These are phyloP conservation scores for Chironomus riparius DNA, from an alignment of 2,888 invertebrate genomes.

Conservation along the genomic window DNA sequence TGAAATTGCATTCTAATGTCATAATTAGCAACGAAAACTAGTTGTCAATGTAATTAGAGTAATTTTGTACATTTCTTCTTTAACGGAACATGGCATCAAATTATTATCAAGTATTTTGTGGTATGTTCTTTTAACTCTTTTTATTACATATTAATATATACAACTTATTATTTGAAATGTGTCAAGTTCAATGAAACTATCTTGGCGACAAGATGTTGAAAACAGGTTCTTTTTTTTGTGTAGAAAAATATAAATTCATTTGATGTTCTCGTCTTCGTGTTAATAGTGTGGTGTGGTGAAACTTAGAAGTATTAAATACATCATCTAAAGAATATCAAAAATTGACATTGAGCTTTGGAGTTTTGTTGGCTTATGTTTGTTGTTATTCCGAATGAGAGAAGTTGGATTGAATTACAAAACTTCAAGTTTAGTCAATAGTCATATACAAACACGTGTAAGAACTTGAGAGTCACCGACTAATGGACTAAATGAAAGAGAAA, in stretches of 20 bases:
- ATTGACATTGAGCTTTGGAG: background rate
- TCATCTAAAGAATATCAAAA: background rate
- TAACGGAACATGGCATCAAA: constrained; percentile 9
- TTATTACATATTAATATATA: no score
- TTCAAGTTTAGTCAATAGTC: background rate
- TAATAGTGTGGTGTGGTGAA: background rate
- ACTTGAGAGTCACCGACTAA: background rate
- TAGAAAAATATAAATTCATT: no score
- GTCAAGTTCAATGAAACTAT: constrained; percentile 19
- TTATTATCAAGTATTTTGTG: background rate
- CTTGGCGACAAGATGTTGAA: background rate
- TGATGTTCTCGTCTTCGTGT: no score
- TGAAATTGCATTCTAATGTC: background rate
- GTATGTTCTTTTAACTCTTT: no score
- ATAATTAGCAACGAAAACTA: background rate
- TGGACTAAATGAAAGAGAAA: background rate
- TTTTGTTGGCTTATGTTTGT: no score
- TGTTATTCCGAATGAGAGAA: no score
- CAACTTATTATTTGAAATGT: background rate
- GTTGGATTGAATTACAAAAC: background rate
- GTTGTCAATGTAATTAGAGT: background rate
- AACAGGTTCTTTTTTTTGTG: background rate
- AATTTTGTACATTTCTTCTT: background rate
- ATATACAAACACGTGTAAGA: background rate
- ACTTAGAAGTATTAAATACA: background rate